Percentiles rank a stretch among this genome's conserved stretches.
These are phyloP conservation scores for Patella ulyssiponensis DNA, from an alignment of 2,888 invertebrate genomes.

Conservation along the genomic window DNA sequence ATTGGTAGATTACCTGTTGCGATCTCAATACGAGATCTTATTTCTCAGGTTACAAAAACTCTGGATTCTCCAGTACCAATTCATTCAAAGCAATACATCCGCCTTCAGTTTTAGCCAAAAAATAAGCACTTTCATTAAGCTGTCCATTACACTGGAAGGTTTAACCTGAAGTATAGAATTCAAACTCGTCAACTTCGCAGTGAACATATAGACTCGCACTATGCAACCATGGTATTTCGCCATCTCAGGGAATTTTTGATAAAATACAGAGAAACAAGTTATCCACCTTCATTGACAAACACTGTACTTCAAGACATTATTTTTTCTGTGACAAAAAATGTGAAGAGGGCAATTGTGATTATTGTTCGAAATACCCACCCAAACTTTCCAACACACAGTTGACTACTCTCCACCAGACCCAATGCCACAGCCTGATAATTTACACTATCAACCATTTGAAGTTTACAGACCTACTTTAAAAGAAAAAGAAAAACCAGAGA, in stretches of 20 bases:
- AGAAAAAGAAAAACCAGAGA: too few relatives aligned
- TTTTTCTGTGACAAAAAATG: too few relatives aligned
- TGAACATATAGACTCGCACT: slow-evolving; percentile 21
- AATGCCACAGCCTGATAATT: too few relatives aligned
- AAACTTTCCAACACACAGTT: too few relatives aligned
- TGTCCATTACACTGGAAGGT: slow-evolving; percentile 28
- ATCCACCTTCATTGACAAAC: too few relatives aligned
- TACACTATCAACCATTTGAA: too few relatives aligned
- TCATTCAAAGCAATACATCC: slow-evolving; percentile 24
- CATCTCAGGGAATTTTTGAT: slow-evolving; percentile 26
- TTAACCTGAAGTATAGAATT: slow-evolving; percentile 30
- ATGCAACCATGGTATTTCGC: slow-evolving; percentile 11
- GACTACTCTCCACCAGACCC: too few relatives aligned
- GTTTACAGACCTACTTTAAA: too few relatives aligned
- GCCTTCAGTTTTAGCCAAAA: slow-evolving; percentile 31
- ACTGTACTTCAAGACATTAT: too few relatives aligned
- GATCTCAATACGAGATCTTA: slow-evolving; percentile 26
- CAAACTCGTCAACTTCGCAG: slow-evolving; percentile 27
- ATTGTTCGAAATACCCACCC: too few relatives aligned
- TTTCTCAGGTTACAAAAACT: background rate
- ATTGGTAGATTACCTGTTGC: slow-evolving; percentile 16
- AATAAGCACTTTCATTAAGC: slow-evolving; percentile 24
- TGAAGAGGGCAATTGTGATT: too few relatives aligned
- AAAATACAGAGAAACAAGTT: background rate
- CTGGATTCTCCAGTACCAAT: background rate